Percentiles rank a stretch among this genome's conserved stretches.
phyloP scores from a whole-genome alignment of 2,113 vertebrate genomes.

The Brachionichthys hirsutus region DNA sequence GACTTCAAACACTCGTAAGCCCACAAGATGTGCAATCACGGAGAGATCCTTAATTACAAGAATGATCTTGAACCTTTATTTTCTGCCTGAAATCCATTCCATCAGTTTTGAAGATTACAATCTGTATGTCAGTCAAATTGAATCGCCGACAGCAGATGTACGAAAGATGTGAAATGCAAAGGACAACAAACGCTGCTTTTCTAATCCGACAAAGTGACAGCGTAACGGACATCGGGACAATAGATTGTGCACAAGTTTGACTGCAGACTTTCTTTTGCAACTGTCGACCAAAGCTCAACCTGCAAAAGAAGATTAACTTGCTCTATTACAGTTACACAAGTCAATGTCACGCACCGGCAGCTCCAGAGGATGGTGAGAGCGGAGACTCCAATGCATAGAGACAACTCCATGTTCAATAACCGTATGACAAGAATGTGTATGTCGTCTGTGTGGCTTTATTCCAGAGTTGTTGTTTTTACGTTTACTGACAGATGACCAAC shows the following conservation, averaged over 20 bases:
- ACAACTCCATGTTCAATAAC: neutral
- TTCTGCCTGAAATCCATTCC: neutral
- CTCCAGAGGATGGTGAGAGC: neutral
- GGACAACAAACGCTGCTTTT: slow-evolving; percentile 2
- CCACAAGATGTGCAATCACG: slow-evolving; percentile 2
- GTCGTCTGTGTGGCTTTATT: neutral
- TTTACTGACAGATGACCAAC: neutral
- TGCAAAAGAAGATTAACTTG: slow-evolving; percentile 15
- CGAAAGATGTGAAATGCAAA: neutral
- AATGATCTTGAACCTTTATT: neutral
- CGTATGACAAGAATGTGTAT: neutral
- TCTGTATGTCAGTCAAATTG: neutral
- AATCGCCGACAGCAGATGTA: neutral
- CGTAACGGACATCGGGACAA: slow-evolving; percentile 41
- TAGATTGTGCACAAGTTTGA: slow-evolving; percentile 53
- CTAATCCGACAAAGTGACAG: slow-evolving; percentile 39
- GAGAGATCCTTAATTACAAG: neutral
- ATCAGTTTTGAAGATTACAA: neutral
- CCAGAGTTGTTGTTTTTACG: no score
- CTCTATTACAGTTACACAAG: neutral
- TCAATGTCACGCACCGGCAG: slow-evolving; percentile 20
- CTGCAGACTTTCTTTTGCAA: slow-evolving; percentile 1
- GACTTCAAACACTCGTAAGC: neutral
- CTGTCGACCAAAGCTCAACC: slow-evolving; percentile 24
- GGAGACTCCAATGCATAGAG: neutral